Evolutionary conservation across 2,797 vertebrate genomes (phyloP), one percentile per base, ranked within the genome.

Genomic region (Spheniscus humboldti): DNA sequence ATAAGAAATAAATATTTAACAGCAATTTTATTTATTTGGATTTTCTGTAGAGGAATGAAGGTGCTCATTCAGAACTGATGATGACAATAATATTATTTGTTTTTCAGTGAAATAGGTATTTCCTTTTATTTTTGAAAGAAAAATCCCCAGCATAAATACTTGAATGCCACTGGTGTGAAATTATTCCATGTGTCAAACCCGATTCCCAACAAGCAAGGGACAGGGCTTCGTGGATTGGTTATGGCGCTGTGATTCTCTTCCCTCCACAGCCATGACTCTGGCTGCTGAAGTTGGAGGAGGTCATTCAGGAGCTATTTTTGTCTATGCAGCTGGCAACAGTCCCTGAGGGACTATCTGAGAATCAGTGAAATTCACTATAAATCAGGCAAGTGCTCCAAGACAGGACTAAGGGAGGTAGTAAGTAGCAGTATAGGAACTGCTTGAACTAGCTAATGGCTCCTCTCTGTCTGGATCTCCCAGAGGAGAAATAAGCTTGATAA

Each of bases 271-370:
- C 56, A 7, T 92, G 75, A 76, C 81, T 53, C 76, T 83, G 69
- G 35, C 66, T 82, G 76, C 66, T 79, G 92, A 53, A 89, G 80
- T 35, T 95, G 76, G 53, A 86, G 39, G 37, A 92, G 74, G 94
- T 91, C 19, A 23, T 88, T 86, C 5, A 16, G 72, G 30, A 96
- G 72, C 78, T 96, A 89, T 93, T 97, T 96, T 95, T 91, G 56
- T 85, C 68, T 75, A 12, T 78, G 72, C 84, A 91, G 48, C 90
- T 91, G 88, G 78, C 72, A 93, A 18, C 68, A 78, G 67, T 77
- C 84, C 75, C 7, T 0, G 41, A 74, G 84, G 90, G 78, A 55
- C 2, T 17, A 57, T 67, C 13, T 93, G 75, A 55, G 57, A 91
- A 52, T 68, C 37, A 59, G 50, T 66, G 30, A 92, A 93, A 91